phyloP scores from a whole-genome alignment of 2,797 vertebrate species.

The Amblyopsis hoosieri region DNA sequence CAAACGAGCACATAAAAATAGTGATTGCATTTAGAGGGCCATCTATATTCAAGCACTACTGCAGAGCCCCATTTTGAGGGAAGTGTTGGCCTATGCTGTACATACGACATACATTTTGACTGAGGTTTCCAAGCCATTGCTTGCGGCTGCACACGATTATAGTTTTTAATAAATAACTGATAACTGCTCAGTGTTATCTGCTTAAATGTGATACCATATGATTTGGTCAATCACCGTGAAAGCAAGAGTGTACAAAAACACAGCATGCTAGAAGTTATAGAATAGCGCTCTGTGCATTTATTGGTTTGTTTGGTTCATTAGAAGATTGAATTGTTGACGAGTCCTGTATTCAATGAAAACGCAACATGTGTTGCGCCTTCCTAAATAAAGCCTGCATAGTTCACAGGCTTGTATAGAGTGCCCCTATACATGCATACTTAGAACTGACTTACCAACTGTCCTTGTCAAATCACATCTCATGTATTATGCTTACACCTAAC shows the following conservation, averaged over 20 bases:
- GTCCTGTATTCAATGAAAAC: not conserved
- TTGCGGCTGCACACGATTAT: no score
- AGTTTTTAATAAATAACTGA: no score
- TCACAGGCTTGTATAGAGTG: not conserved
- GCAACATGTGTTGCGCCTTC: not conserved
- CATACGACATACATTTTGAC: not conserved
- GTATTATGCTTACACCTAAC: not conserved
- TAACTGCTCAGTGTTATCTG: no score
- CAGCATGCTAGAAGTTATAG: no score
- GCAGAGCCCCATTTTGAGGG: not conserved
- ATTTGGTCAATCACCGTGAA: no score
- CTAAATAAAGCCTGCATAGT: constrained; percentile 5
- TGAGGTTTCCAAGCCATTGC: no score
- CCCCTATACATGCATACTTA: not conserved
- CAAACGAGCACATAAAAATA: constrained; percentile 18
- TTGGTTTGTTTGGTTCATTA: no score
- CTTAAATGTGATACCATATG: no score
- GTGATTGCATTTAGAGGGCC: not conserved
- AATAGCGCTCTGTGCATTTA: no score
- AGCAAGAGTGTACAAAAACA: no score
- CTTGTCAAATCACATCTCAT: constrained; percentile 1
- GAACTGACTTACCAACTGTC: not conserved
- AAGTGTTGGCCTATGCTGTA: not conserved
- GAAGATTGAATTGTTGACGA: no score
- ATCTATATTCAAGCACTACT: not conserved